Evolutionary conservation across 2,113 vertebrate genomes (phyloP), one percentile per base, ranked within the genome.

Genomic region (Crotalus tigris): DNA sequence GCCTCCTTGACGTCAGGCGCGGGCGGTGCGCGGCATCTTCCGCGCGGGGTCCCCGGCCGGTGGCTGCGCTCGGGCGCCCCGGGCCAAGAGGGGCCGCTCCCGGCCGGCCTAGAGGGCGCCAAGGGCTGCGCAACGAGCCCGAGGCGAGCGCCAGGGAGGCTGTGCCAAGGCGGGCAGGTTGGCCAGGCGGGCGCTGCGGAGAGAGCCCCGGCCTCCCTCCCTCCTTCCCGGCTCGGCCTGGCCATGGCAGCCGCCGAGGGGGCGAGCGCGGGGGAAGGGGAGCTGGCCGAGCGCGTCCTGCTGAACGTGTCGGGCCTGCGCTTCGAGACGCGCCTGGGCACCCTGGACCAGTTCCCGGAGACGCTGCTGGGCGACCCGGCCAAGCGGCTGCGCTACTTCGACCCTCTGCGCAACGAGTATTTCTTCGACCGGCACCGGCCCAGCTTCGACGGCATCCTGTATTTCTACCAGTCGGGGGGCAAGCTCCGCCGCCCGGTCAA

Each of bases 371-470:
- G 99, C 3, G 99, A 99, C 95, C 99, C 99, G 0, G 97, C 98
- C 51, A 99, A 99, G 95, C 98, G 99, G 94, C 98, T 99, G 75
- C 98, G 98, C 81, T 99, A 99, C 98, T 99, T 99, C 8, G 99
- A 99, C 95, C 99, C 99, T 0, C 98, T 99, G 33, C 97, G 99
- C 92, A 99, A 99, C 92, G 99, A 99, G 97, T 99, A 99, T 97
- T 99, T 99, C 94, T 99, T 99, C n/a, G 99, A 99, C 95, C 98
- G 99, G 12, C 98, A 99, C 97, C 97, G 99, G 24, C 99, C 99
- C 87, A 99, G 99, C 94, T 99, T 99, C 58, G 99, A 99, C 5
- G 99, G 98, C 85, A 99, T 99, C 94, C 96, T 99, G 3, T 99
- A 99, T 95, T 99, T 99, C 88, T 99, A 99, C 93, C 99, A 99